Evolutionary conservation across 1,140 invertebrate species (phyloP), one percentile per base, ranked within the genome.

Genomic region (Ephestia elutella): DNA sequence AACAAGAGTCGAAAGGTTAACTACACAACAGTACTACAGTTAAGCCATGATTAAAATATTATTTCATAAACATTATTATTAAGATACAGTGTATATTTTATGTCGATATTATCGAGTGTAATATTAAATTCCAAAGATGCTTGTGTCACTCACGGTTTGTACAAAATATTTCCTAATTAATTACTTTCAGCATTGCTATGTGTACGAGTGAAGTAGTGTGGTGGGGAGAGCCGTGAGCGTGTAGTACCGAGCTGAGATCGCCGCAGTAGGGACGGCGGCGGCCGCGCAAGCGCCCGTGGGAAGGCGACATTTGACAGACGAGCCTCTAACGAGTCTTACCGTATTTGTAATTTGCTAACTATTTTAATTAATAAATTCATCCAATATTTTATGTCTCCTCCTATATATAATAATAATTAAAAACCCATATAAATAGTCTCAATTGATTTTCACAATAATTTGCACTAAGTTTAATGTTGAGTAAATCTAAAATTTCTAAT

Each of bases 321-420:
- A 80, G 77, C 80, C 83, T 80, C 78, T 80, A 82, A 81, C 71
- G 80, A 86, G 76, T 86, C 85, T 88, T 88, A 88, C 71, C 81
- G 80, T 88, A 88, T 87, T 85, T 86, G 86, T 88, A 88, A 86
- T 88, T 88, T 75, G 82, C 86, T 88, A 86, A 88, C 83, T 88
- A 88, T 88, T 85, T 88, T 87, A 87, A 88, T 86, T 86, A 88
- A 88, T 88, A 86, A 86, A 86, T 87, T 87, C 82, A 83, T 87
- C 82, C 80, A 86, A 87, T 87, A 87, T 86, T 84, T 87, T 84
- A 87, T 81, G 78, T 80, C 77, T 80, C 77, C 77, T 75, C 78
- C 78, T 85, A 86, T 84, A 32, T 32, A 86, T 78, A 86, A 87
- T 86, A 83, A 87, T 87, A 87, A 87, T 86, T 85, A 87, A 86